Evolutionary conservation across 2,113 vertebrate genomes (phyloP).

Genomic region (Eclectus roratus): DNA sequence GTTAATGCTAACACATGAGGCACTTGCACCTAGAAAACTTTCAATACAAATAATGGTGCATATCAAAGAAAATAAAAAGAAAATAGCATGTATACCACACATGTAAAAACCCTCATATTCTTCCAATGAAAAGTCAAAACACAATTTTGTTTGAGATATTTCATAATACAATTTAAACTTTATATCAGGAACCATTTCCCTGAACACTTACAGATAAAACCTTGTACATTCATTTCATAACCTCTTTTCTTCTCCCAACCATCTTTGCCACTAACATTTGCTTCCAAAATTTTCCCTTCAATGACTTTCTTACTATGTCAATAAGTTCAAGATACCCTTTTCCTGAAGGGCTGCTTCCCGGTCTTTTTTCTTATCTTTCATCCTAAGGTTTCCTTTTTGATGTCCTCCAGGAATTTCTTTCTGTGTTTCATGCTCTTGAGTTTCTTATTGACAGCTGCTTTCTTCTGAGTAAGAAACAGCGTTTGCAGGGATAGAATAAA

Average conservation of each 20-base stretch:
- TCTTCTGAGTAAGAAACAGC: background rate
- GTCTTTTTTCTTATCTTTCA: background rate
- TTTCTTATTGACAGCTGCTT: background rate
- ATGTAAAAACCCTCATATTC: background rate
- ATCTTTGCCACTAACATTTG: background rate
- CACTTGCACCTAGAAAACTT: background rate
- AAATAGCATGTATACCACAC: background rate
- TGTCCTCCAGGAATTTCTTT: background rate
- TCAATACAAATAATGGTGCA: accelerated
- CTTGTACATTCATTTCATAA: background rate
- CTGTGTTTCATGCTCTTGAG: background rate
- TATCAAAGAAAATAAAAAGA: background rate
- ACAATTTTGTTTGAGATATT: background rate
- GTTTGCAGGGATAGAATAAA: background rate
- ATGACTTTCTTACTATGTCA: background rate
- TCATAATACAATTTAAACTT: background rate
- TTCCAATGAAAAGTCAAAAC: background rate
- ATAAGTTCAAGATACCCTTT: background rate
- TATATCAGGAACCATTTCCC: background rate
- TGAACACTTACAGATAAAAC: background rate
- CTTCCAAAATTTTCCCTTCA: background rate
- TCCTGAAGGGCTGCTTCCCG: background rate
- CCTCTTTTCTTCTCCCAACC: background rate
- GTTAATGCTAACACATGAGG: background rate
- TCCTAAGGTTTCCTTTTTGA: background rate